These are phyloP conservation scores for Chrysaora quinquecirrha DNA, from an alignment of 30 jellyfish, hydroid and myxozoan genomes.

Conservation along the genomic window DNA sequence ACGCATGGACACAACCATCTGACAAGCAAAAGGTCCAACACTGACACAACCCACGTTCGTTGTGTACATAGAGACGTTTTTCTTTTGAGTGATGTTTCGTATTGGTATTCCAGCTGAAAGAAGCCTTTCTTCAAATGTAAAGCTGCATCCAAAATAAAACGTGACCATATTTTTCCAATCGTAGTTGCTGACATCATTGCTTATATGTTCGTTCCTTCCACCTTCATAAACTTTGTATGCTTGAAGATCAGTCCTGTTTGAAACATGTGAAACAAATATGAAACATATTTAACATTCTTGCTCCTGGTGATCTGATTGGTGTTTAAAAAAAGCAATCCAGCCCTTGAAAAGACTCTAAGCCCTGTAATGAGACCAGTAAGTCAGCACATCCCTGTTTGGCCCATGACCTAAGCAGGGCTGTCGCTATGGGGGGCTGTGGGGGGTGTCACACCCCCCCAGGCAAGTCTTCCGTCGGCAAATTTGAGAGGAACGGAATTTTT, in stretches of 20 bases:
- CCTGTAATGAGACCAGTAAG: background rate
- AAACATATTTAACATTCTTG: background rate
- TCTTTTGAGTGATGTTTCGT: conserved; percentile 40
- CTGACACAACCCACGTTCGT: conserved; percentile 66
- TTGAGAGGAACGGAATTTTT: too few relatives aligned
- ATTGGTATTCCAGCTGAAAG: conserved; percentile 73
- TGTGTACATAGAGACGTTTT: conserved; percentile 74
- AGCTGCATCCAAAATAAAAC: conserved; percentile 93
- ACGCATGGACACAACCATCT: conserved; percentile 92
- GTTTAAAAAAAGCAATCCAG: background rate
- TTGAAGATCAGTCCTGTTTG: conserved; percentile 76
- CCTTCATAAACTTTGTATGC: conserved; percentile 81
- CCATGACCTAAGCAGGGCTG: background rate
- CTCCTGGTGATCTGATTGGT: too few relatives aligned
- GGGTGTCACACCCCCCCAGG: too few relatives aligned
- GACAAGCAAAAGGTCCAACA: conserved; percentile 70
- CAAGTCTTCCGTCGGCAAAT: too few relatives aligned
- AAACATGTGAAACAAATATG: background rate
- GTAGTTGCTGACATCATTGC: conserved; percentile 7
- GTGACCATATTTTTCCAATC: conserved; percentile 87
- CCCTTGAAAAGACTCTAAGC: background rate
- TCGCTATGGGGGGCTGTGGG: too few relatives aligned
- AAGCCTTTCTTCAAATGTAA: conserved; percentile 77
- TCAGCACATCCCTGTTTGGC: background rate
- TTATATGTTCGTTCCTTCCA: background rate